phyloP scores from a whole-genome alignment of 2,113 vertebrate species.

The Microcebus jonahi region DNA sequence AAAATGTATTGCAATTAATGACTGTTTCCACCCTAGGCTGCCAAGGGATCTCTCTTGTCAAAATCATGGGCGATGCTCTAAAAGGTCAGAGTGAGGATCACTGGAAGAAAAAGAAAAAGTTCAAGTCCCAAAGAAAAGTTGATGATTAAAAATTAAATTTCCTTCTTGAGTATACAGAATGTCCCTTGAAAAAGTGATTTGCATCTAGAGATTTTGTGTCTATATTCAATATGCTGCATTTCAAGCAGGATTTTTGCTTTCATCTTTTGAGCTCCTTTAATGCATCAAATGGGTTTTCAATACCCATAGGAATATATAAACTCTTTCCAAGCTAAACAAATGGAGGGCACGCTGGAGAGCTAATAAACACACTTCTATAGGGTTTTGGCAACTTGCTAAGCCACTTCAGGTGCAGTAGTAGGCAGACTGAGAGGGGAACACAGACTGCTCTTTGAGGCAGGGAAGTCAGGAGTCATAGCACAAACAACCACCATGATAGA shows the following conservation, averaged over 20 bases:
- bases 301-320: conserved; percentile 73
- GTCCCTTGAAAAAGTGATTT: conserved; percentile 57
- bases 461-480: neutral
- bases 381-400: conserved; percentile 70
- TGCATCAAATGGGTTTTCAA: conserved; percentile 75
- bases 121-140: conserved; percentile 44
- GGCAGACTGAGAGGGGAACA: conserved; percentile 63
- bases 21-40: neutral
- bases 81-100: neutral
- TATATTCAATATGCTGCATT: conserved; percentile 64
- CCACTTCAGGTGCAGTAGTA: conserved; percentile 70
- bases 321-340: conserved; percentile 77
- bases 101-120: conserved; percentile 24
- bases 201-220: conserved; percentile 54
- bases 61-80: neutral
- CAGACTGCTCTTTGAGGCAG: conserved; percentile 67
- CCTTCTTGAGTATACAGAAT: conserved; percentile 60
- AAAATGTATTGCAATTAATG: neutral
- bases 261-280: conserved; percentile 73
- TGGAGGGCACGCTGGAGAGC: conserved; percentile 64
- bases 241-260: conserved; percentile 72
- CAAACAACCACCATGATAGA: neutral
- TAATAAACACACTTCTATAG: conserved; percentile 74
- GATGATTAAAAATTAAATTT: conserved; percentile 55
- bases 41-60: neutral